These are phyloP conservation scores for Lepidochrysops patricia DNA, from an alignment of 2,888 invertebrate species.

Conservation along the genomic window DNA sequence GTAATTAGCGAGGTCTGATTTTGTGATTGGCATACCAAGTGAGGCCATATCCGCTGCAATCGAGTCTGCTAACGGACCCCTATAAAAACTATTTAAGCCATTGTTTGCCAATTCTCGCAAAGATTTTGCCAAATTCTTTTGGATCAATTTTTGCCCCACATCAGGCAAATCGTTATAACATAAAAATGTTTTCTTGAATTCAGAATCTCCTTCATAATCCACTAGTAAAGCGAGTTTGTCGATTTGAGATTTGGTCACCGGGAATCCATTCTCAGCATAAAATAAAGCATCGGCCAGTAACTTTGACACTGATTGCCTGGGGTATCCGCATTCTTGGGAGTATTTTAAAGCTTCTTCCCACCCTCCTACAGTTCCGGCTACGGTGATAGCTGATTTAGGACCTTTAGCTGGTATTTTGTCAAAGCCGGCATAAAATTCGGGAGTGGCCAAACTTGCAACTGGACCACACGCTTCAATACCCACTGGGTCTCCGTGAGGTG, in stretches of 20 bases:
- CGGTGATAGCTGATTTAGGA: slow-evolving; percentile 51
- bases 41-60: slow-evolving; percentile 47
- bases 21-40: slow-evolving; percentile 51
- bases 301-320: slow-evolving; percentile 38
- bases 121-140: slow-evolving; percentile 48
- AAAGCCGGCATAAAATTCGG: slow-evolving; percentile 39
- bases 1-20: slow-evolving; percentile 49
- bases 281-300: slow-evolving; percentile 51
- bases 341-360: slow-evolving; percentile 63
- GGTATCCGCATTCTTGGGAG: slow-evolving; percentile 50
- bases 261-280: slow-evolving; percentile 55
- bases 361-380: slow-evolving; percentile 58
- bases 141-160: slow-evolving; percentile 43
- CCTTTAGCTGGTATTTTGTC: slow-evolving; percentile 46
- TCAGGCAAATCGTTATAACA: slow-evolving; percentile 39
- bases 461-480: slow-evolving; percentile 58
- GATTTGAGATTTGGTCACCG: slow-evolving; percentile 39
- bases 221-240: slow-evolving; percentile 19
- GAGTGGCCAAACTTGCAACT: slow-evolving; percentile 49
- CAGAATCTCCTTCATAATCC: slow-evolving; percentile 19
- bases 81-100: slow-evolving; percentile 54
- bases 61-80: slow-evolving; percentile 45
- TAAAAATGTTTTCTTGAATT: slow-evolving; percentile 39
- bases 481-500: slow-evolving; percentile 50
- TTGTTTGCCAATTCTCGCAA: slow-evolving; percentile 42